Conservation (phyloP, 2,797 vertebrate species). For the Epinephelus coioides region DNA sequence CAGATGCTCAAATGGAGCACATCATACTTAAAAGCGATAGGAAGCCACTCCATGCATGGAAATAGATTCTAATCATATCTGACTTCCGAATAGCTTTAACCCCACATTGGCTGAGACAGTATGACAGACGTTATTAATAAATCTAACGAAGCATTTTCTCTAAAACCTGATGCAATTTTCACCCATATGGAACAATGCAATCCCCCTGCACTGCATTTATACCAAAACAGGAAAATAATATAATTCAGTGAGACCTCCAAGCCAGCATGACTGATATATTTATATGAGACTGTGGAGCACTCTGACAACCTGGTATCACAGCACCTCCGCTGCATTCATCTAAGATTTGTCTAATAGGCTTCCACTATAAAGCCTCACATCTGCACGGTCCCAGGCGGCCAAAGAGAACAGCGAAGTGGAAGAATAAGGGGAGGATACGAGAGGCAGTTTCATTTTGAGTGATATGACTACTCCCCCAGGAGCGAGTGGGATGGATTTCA, state of each 20-base stretch:
- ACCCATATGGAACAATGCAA: slow-evolving; percentile 65
- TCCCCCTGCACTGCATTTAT: slow-evolving; percentile 45
- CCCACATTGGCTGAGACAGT: slow-evolving; percentile 65
- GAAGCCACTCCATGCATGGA: slow-evolving; percentile 56
- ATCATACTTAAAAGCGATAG: slow-evolving; percentile 62
- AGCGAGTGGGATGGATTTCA: slow-evolving; percentile 80
- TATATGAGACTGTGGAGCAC: slow-evolving; percentile 80
- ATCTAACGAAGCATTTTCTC: slow-evolving; percentile 80
- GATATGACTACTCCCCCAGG: slow-evolving; percentile 82
- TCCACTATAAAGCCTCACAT: slow-evolving; percentile 77
- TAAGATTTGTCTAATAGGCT: slow-evolving; percentile 88
- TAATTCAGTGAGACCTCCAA: slow-evolving; percentile 77
- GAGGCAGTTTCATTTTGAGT: slow-evolving; percentile 80
- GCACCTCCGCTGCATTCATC: slow-evolving; percentile 79
- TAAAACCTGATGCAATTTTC: slow-evolving; percentile 81
- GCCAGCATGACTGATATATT: slow-evolving; percentile 89
- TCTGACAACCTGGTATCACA: slow-evolving; percentile 83
- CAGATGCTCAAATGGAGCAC: slow-evolving; percentile 61
- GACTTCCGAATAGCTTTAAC: slow-evolving; percentile 69
- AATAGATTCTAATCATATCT: slow-evolving; percentile 73
- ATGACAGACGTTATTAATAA: slow-evolving; percentile 84
- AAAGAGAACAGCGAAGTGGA: slow-evolving; percentile 66
- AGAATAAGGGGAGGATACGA: slow-evolving; percentile 75
- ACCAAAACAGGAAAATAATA: slow-evolving; percentile 77
- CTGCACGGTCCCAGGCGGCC: slow-evolving; percentile 71